Evolutionary conservation across 2,888 invertebrate genomes (phyloP), one percentile per base, ranked within the genome.

Genomic region (Frankliniella intonsa): DNA sequence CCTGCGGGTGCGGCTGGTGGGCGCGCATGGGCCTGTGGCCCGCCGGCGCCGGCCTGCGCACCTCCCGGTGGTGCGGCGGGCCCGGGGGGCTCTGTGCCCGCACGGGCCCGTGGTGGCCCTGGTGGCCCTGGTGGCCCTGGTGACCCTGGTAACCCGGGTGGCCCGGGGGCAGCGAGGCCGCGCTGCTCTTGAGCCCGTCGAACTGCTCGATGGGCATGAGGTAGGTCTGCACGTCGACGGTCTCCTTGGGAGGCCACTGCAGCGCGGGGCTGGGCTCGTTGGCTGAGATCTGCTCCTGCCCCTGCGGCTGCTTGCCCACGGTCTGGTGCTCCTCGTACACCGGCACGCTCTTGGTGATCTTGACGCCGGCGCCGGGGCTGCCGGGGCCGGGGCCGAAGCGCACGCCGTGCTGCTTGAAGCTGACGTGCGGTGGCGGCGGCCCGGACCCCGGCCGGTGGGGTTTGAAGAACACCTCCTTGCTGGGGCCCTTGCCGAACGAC

Each of bases 281-380:
- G 25, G 69, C 69, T 11, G 69, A 0, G 22, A 12, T 22, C 69
- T 9, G 22, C 9, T 9, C 25, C 25, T 9, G 22, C 11, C 10
- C 11, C 10, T n/a, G 69, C 22, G n/a, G n/a, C 25, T 22, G 69
- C 69, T 76, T 76, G 69, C 22, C 12, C 22, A 19, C 0, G 22
- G 69, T 22, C 69, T 22, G 22, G 22, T 76, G 69, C 69, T 76
- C 69, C 69, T 76, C 69, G 25, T 25, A 76, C 22, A 76, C 69
- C 10, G 69, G 69, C 69, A 76, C 69, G 69, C 69, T 76, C 69
- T 76, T 76, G 25, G 69, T 76, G 69, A 76, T 76, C 69, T 76
- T 76, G 69, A 76, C 69, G 69, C 69, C 25, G 69, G 22, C 22
- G 69, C 69, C 69, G 7, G n/a, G 11, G 22, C 22, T 19, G 25